Percentiles rank a stretch among this genome's conserved stretches.
phyloP scores from a whole-genome alignment of 2,113 vertebrate species.

The Pteropus alecto region DNA sequence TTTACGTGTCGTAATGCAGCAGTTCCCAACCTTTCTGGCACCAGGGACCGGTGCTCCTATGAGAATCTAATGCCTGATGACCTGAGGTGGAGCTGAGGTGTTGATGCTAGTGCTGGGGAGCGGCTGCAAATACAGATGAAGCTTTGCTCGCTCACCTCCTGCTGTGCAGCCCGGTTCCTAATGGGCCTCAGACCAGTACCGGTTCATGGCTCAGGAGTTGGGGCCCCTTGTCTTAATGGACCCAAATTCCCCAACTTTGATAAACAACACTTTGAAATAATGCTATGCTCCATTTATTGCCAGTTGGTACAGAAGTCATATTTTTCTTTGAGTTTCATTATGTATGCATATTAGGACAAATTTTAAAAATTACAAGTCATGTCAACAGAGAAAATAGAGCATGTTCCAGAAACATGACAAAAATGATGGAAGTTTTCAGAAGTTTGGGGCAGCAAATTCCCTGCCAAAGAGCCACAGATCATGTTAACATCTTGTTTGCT shows the following conservation, averaged over 20 bases:
- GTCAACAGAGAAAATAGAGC: neutral
- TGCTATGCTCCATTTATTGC: neutral
- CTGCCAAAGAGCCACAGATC: constrained; percentile 11
- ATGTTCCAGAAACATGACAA: constrained; percentile 42
- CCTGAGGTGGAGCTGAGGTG: no score
- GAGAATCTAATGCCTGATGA: no score
- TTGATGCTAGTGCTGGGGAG: no score
- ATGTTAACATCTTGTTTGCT: neutral
- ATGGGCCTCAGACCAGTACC: no score
- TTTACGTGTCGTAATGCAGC: neutral
- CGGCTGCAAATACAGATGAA: no score
- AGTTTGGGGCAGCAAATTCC: neutral
- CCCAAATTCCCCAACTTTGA: neutral
- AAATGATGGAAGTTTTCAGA: constrained; percentile 48
- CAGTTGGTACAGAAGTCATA: constrained; percentile 14
- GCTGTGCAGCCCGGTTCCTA: no score
- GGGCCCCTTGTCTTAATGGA: neutral
- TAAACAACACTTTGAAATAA: constrained; percentile 40
- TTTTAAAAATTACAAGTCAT: constrained; percentile 9
- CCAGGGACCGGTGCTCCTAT: no score
- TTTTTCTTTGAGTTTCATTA: constrained; percentile 49
- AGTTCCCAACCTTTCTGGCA: no score
- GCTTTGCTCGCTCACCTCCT: no score
- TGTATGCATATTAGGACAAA: neutral
- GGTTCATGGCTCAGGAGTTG: no score